These are phyloP conservation scores for Achroia grisella DNA, from an alignment of 1,140 invertebrate species.

Conservation along the genomic window DNA sequence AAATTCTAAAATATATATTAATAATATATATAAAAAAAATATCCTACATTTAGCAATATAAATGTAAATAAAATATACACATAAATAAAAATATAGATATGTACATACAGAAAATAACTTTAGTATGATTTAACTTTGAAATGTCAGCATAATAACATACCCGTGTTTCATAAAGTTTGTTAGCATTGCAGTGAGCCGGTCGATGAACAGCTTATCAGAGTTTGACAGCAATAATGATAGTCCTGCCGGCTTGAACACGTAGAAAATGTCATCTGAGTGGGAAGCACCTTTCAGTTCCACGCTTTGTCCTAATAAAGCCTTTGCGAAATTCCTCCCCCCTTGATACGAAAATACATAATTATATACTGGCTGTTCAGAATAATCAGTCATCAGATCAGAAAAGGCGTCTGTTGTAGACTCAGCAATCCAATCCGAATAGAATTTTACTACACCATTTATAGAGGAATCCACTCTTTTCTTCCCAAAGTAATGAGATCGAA, in stretches of 20 bases:
- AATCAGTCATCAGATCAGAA: constrained; percentile 30
- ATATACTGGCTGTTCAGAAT: constrained; percentile 39
- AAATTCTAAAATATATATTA: too few relatives aligned
- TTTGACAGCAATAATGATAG: constrained; percentile 28
- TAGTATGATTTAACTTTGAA: too few relatives aligned
- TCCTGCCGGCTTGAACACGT: constrained; percentile 51
- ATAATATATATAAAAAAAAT: too few relatives aligned
- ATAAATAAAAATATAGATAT: too few relatives aligned
- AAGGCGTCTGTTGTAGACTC: constrained; percentile 38
- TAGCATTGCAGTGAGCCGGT: constrained; percentile 39
- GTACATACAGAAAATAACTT: too few relatives aligned
- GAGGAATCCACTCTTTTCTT: constrained; percentile 19
- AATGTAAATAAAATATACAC: too few relatives aligned
- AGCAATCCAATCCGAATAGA: constrained; percentile 52
- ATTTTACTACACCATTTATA: constrained; percentile 23
- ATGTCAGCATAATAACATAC: constrained; percentile 22
- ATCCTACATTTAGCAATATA: too few relatives aligned
- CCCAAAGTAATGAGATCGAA: constrained; percentile 43
- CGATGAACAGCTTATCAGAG: constrained; percentile 33
- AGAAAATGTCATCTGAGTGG: constrained; percentile 56
- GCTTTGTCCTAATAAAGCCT: constrained; percentile 6
- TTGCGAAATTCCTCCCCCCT: constrained; percentile 46
- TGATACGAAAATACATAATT: constrained; percentile 50
- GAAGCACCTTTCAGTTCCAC: constrained; percentile 17
- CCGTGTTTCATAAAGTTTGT: constrained; percentile 58